Evolutionary conservation across 2,888 invertebrate species (phyloP), one percentile per base, ranked within the genome.

Genomic region (Automeris io): DNA sequence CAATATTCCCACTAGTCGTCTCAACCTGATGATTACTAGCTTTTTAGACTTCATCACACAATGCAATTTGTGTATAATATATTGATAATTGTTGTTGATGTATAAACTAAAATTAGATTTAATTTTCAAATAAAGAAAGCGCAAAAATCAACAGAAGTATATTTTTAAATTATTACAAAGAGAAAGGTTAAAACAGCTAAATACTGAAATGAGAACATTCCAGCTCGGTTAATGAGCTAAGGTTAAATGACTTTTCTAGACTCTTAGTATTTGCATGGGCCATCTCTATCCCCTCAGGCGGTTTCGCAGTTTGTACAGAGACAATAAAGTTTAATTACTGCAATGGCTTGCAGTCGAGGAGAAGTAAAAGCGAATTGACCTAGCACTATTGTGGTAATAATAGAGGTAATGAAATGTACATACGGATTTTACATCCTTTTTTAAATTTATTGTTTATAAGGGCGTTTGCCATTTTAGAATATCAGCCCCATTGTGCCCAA

Each of bases 221-320:
- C 39, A 47, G 40, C 34, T 32, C 33, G 37, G 38, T 37, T 49
- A 53, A 53, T 53, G 45, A 47, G 39, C 39, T 38, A 6, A 21
- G 45, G 40, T 42, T 35, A 43, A 57, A 53, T 51, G 37, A 45
- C 41, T 54, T 49, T 43, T 35, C 39, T 43, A 35, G 31, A 24
- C 40, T 39, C 34, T 40, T 36, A 40, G 39, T 43, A 46, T 51
- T 46, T 54, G 37, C 36, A 39, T 43, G 42, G 35, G 29, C 43
- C 18, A 18, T 23, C 23, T 18, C 31, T 18, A 32, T 8, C 6
- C 18, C 7, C 11, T 11, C 9, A 23, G 32, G 11, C 21, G 7
- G 16, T 31, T 37, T 16, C 2, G 16, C 25, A 16, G 29, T 37
- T 37, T 37, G 16, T 23, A 18, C 29, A 16, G 9, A 6, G 12